Base-by-base conservation (phyloP, 2,888 invertebrate species). In the Sinopyrophorus schimmeli region DNA sequence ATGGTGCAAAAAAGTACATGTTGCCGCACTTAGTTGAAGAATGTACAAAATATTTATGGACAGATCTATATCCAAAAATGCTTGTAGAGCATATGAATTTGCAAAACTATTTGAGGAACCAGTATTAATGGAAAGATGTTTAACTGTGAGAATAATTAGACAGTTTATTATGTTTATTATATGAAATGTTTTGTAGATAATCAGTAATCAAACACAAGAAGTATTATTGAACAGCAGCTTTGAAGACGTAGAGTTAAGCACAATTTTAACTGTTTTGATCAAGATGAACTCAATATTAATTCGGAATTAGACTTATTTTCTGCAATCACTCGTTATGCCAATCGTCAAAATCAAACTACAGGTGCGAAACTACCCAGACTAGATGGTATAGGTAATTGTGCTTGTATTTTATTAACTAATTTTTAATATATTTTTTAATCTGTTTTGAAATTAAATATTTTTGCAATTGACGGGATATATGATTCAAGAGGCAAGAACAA, bases 1-100 rank as follows among this genome's bases (percentile, higher is more conserved):
- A 92, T 69, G 89, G 87, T 41, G 91, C 90, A 5, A 92, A 92
- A 65, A 92, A 92, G 65, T 92, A 92, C 62, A 88, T 92, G 86
- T 70, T 92, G 42, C 91, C 91, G 0, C 84, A 86, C 69, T 76
- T 92, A 5, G 89, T 91, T 0, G 86, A 89, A 55, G 85, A 88
- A 60, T 92, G 92, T 66, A 91, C 89, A 0, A 81, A 84, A 53
- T 91, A 84, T 64, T 74, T 92, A n/a, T 91, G 90, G 89, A 84
- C 86, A 0, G 87, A 88, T 68, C 71, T 88, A 21, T 82, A 84
- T 48, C 86, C 89, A 0, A 84, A 84, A 91, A 90, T 72, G 91
- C 89, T 0, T 91, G 90, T 57, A 74, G 90, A 32, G 90, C 91
- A 0, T 91, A 89, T 65, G 91, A 92, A 67, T 92, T 92, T 76